Evolutionary conservation across 2,113 vertebrate species (phyloP), one percentile per base, ranked within the genome.

Genomic region (Herpailurus yagouaroundi): DNA sequence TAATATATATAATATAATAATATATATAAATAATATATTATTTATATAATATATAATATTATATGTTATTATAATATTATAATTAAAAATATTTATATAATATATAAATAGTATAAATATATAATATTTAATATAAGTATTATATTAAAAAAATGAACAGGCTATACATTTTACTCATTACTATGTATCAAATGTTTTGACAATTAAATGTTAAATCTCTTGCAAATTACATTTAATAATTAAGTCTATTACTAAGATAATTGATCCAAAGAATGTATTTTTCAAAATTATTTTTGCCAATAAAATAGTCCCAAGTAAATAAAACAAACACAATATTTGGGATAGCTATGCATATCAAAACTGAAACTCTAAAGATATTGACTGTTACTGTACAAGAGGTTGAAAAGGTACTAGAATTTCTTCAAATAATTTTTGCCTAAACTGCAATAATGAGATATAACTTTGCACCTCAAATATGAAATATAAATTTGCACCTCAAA

Each of bases 201-300:
- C 77, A 76, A 66, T 90, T 84, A 95, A 91, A 66, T 69, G 6
- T 55, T 93, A 81, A 92, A 41, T 74, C 29, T 83, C 15, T 79
- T 81, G 60, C 16, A 60, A 76, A 82, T 73, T 48, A 23, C 9
- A 90, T 74, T 96, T 55, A 76, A 77, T 73, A 36, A 73, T 63
- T 95, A 86, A 87, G 36, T 92, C 33, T 86, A 57, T 57, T 86
- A 73, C 4, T 60, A 74, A 74, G 55, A 64, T 84, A 90, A 55
- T 68, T 68, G 29, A 74, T 60, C 45, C 90, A 66, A 82, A 60
- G 55, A 52, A 73, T 6, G 0, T 57, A 63, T 29, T 69, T 86
- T 95, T 38, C 31, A 95, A 64, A 89, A 74, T 23, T 85, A 57
- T 74, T 50, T 74, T 90, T 50, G 14, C 3, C 50, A 93, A 93